Conservation (phyloP, 2,797 vertebrate species). For the Oryzias dopingdopingensis region DNA sequence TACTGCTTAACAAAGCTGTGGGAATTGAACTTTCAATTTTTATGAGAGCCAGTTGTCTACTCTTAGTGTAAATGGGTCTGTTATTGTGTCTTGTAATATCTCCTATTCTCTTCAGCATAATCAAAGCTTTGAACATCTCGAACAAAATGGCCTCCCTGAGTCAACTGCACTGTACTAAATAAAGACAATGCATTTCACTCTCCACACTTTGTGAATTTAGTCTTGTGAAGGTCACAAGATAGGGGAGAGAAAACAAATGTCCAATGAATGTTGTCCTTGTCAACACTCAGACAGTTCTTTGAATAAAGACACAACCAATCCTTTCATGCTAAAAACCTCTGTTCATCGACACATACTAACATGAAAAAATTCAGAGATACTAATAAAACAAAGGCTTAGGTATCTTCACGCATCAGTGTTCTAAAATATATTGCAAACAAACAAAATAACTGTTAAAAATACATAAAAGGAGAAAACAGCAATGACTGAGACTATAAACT, state of each 20-base stretch:
- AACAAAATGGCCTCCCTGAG: conserved; percentile 27
- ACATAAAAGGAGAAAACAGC: too few relatives aligned
- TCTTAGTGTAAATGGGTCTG: too few relatives aligned
- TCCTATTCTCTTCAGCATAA: conserved; percentile 29
- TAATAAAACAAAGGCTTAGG: too few relatives aligned
- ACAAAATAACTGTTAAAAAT: too few relatives aligned
- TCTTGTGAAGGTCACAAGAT: conserved; percentile 55
- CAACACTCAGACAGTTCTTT: conserved; percentile 19
- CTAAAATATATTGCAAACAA: too few relatives aligned
- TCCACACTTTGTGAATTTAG: conserved; percentile 25
- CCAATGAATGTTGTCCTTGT: conserved; percentile 39
- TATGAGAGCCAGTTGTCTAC: too few relatives aligned
- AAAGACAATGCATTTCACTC: conserved; percentile 23
- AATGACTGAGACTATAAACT: not conserved
- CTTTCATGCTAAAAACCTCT: conserved; percentile 3
- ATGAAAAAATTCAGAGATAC: not conserved
- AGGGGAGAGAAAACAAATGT: conserved; percentile 22
- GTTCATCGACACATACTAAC: not conserved
- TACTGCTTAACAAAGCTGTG: too few relatives aligned
- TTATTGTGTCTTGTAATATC: not conserved
- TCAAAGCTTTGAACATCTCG: conserved; percentile 40
- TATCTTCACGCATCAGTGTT: not conserved
- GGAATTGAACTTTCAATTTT: too few relatives aligned
- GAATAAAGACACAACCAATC: conserved; percentile 17
- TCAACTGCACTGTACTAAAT: conserved; percentile 33